Percentiles rank a stretch among this genome's conserved stretches.
Evolutionary conservation across 2,113 vertebrate genomes (phyloP).

Genomic region (Dinomys branickii): DNA sequence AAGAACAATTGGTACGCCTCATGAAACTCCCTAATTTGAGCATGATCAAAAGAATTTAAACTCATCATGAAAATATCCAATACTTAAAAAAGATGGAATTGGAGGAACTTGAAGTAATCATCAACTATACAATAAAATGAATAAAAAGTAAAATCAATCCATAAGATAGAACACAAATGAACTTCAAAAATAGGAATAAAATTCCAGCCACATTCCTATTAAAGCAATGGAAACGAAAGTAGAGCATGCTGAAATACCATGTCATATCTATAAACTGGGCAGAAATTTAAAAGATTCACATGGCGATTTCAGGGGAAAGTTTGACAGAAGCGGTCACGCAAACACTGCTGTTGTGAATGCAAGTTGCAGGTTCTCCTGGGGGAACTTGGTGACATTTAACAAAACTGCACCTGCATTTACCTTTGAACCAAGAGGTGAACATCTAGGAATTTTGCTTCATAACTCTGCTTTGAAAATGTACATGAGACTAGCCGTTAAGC

Average conservation of each 20-base stretch:
- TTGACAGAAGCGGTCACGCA: not conserved
- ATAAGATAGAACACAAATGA: not conserved
- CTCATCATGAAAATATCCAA: not conserved
- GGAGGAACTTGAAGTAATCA: not conserved
- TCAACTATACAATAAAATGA: not conserved
- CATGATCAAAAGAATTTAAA: not conserved
- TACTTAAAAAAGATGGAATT: not conserved
- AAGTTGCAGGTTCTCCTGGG: not conserved
- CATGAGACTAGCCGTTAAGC: not conserved
- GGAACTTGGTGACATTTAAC: not conserved
- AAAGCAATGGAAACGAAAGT: not conserved
- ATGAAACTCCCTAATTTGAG: not conserved
- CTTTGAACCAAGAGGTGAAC: not conserved
- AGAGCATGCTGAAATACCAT: not conserved
- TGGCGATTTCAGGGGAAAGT: not conserved
- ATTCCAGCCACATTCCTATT: not conserved
- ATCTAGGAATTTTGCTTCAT: not conserved
- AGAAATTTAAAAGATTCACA: not conserved
- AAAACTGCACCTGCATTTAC: not conserved
- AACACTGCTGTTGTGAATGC: not conserved
- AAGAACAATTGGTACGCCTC: not conserved
- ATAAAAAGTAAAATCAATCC: not conserved
- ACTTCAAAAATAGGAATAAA: not conserved
- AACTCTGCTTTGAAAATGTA: not conserved
- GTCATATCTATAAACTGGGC: not conserved